Evolutionary conservation across 2,888 invertebrate species (phyloP).

Genomic region (Oxyteleia sp.): DNA sequence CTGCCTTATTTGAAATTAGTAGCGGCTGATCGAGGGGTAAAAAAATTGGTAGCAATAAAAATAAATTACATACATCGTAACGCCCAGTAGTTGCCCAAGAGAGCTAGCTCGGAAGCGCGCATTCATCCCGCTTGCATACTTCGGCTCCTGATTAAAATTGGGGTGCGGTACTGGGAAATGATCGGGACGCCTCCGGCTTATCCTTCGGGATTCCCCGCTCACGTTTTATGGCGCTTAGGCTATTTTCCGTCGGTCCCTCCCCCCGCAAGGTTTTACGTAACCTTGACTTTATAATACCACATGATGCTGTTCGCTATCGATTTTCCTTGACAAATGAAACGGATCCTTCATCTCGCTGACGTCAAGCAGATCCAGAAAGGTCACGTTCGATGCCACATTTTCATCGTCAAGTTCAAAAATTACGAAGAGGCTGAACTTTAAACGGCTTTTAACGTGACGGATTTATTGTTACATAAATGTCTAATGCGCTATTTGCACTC

Average conservation of each 20-base stretch:
- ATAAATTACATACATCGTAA: constrained; percentile 88
- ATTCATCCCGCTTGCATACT: constrained; percentile 87
- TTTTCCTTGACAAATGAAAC: constrained; percentile 60
- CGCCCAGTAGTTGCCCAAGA: constrained; percentile 84
- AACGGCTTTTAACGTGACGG: not conserved
- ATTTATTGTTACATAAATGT: not conserved
- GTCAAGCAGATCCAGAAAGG: constrained; percentile 1
- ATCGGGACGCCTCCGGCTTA: constrained; percentile 82
- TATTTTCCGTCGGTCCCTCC: no score
- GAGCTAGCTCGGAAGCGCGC: constrained; percentile 81
- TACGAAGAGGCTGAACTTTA: not conserved
- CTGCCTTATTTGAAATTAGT: constrained; percentile 84
- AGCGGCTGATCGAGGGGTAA: constrained; percentile 86
- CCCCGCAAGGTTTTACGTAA: constrained; percentile 68
- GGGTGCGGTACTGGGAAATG: constrained; percentile 85
- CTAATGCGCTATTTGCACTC: not conserved
- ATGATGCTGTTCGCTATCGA: constrained; percentile 62
- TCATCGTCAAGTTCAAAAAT: constrained; percentile 2
- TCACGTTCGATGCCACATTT: not conserved
- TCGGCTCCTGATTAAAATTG: constrained; percentile 87
- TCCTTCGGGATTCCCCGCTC: constrained; percentile 79
- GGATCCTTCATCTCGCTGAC: constrained; percentile 25
- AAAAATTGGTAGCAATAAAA: constrained; percentile 88
- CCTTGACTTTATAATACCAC: constrained; percentile 73
- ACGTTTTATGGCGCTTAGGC: constrained; percentile 74